These are phyloP conservation scores for Drosophila insularis DNA, from an alignment of 1,140 invertebrate genomes.

Conservation along the genomic window DNA sequence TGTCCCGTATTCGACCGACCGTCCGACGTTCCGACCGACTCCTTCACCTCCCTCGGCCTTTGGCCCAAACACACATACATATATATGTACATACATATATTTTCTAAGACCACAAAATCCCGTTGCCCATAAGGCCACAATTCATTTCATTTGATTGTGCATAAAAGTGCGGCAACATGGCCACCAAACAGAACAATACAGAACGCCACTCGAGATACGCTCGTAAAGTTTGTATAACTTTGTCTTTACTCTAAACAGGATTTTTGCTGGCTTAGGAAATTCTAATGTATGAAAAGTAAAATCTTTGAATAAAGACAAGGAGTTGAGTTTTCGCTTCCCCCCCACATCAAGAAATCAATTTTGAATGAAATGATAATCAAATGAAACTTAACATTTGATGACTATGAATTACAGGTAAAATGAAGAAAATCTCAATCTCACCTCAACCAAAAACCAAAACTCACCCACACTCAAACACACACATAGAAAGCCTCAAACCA, in stretches of 20 bases:
- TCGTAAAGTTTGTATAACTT: background rate
- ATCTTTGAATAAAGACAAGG: too few relatives aligned
- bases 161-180: constrained; percentile 48
- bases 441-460: constrained; percentile 9
- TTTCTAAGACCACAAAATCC: constrained; percentile 52
- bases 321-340: too few relatives aligned
- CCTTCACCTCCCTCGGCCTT: background rate
- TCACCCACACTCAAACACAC: constrained; percentile 6
- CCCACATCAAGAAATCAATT: too few relatives aligned
- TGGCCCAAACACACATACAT: background rate
- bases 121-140: constrained; percentile 52
- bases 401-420: too few relatives aligned
- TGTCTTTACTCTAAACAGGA: too few relatives aligned
- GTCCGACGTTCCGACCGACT: too few relatives aligned
- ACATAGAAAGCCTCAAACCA: background rate
- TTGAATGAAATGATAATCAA: too few relatives aligned
- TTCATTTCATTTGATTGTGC: constrained; percentile 61
- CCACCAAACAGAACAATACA: constrained; percentile 17
- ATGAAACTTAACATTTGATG: too few relatives aligned
- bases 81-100: background rate
- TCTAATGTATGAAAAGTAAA: too few relatives aligned
- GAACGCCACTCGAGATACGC: background rate
- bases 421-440: background rate
- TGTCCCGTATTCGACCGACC: background rate
- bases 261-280: too few relatives aligned